phyloP scores from a whole-genome alignment of 2,888 invertebrate species.

The Argynnis bischoffii region DNA sequence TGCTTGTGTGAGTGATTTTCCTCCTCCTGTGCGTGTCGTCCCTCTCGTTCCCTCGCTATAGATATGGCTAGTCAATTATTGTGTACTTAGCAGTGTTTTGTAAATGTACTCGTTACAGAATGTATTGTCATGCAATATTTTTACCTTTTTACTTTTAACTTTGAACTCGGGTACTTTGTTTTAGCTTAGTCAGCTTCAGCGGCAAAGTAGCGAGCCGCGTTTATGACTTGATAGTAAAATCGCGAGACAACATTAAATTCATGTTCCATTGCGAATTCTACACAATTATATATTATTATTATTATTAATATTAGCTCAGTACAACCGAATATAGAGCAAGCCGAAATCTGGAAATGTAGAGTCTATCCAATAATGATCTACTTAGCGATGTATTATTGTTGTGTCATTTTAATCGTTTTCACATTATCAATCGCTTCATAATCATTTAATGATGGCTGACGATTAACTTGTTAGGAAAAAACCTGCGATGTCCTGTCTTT shows the following conservation, averaged over 20 bases:
- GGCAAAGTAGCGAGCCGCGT: too few species aligned
- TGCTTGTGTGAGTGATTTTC: conserved; percentile 51
- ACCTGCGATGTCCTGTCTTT: conserved; percentile 45
- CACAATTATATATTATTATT: too few species aligned
- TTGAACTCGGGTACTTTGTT: background rate
- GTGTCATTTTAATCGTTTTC: conserved; percentile 21
- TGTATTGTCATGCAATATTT: conserved; percentile 28
- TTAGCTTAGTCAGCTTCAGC: too few species aligned
- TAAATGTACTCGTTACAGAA: conserved; percentile 51
- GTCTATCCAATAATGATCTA: background rate
- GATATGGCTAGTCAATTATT: conserved; percentile 61
- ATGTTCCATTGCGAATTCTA: background rate
- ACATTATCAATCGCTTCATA: conserved; percentile 27
- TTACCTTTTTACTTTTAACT: conserved; percentile 9
- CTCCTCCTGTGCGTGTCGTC: conserved; percentile 42
- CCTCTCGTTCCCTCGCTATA: conserved; percentile 44
- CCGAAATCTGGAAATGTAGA: background rate
- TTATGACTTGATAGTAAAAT: background rate
- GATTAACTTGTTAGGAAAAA: conserved; percentile 40
- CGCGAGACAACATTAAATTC: background rate
- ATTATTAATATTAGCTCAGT: background rate
- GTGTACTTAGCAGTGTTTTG: conserved; percentile 62
- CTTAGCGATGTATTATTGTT: background rate
- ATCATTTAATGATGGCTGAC: conserved; percentile 38
- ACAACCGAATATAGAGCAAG: background rate